These are phyloP conservation scores for Chloroclystis v-ata DNA, from an alignment of 2,888 invertebrate species.

Conservation along the genomic window DNA sequence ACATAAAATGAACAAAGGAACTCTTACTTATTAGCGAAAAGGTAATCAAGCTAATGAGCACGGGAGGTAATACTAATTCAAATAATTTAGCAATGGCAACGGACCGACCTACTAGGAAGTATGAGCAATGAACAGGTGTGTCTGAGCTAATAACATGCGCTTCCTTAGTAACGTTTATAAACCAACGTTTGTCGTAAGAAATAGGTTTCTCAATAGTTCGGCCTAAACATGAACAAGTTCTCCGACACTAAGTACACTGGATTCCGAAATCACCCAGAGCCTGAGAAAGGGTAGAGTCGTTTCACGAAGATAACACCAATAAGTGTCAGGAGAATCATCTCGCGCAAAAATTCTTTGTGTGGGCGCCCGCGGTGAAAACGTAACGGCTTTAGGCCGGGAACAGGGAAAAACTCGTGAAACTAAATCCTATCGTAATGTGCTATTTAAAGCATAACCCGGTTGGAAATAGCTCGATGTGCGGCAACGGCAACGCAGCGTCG, in stretches of 20 bases:
- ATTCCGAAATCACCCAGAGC: slow-evolving; percentile 30
- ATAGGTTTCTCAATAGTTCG: slow-evolving; percentile 5
- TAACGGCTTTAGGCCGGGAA: slow-evolving; percentile 59
- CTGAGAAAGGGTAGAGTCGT: slow-evolving; percentile 34
- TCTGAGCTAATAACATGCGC: slow-evolving; percentile 30
- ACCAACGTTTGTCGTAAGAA: slow-evolving; percentile 3
- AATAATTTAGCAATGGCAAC: slow-evolving; percentile 34
- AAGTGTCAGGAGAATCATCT: slow-evolving; percentile 54
- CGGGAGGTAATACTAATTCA: slow-evolving; percentile 15
- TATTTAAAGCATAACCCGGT: slow-evolving; percentile 77
- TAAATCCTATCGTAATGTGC: slow-evolving; percentile 77
- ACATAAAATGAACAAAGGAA: slow-evolving; percentile 7
- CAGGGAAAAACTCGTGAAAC: slow-evolving; percentile 77
- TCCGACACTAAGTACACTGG: slow-evolving; percentile 22
- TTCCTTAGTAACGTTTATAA: slow-evolving; percentile 14
- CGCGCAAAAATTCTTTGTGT: slow-evolving; percentile 59
- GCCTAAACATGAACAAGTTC: slow-evolving; percentile 15
- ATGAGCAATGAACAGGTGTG: slow-evolving; percentile 37
- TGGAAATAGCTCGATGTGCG: slow-evolving; percentile 74
- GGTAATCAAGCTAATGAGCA: slow-evolving; percentile 33
- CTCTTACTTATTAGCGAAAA: slow-evolving; percentile 11
- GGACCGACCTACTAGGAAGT: slow-evolving; percentile 27
- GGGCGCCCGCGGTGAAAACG: slow-evolving; percentile 59
- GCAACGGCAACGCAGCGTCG: slow-evolving; percentile 73
- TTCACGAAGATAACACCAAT: slow-evolving; percentile 39